These are phyloP conservation scores for Nipponia nippon DNA, from an alignment of 2,113 vertebrate genomes.

Conservation along the genomic window DNA sequence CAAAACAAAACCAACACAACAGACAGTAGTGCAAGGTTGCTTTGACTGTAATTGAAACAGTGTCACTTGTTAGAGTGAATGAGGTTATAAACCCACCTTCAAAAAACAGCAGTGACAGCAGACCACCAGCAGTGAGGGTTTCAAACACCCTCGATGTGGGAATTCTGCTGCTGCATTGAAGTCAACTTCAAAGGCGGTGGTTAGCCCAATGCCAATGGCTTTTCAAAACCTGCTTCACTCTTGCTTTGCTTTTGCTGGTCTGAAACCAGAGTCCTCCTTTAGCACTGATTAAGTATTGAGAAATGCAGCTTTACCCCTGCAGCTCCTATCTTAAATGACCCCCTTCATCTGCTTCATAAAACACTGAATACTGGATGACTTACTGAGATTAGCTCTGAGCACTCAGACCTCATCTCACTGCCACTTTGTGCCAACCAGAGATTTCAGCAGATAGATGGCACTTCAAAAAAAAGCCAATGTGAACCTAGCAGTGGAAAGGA, in stretches of 20 bases:
- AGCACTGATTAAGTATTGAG: neutral
- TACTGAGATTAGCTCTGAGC: accelerated
- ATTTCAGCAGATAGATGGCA: neutral
- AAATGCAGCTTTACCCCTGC: neutral
- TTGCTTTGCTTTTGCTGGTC: neutral
- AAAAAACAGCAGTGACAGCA: neutral
- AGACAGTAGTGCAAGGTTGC: neutral
- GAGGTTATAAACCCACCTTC: neutral
- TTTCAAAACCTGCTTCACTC: neutral
- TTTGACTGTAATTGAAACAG: neutral
- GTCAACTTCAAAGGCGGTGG: neutral
- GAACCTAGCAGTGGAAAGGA: neutral
- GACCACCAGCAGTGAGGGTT: neutral
- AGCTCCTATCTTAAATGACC: neutral
- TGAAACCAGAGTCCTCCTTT: neutral
- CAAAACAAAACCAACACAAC: no score
- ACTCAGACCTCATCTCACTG: neutral
- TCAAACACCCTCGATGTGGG: neutral
- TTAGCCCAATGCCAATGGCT: neutral
- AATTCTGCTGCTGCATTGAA: neutral
- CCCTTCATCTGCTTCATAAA: neutral
- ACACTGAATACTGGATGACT: accelerated
- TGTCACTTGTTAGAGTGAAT: neutral
- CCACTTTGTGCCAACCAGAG: neutral
- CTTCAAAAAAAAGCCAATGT: neutral